Percentiles rank a stretch among this genome's conserved stretches.
Evolutionary conservation across 2,797 vertebrate genomes (phyloP).

Genomic region (Cercopithecus petaurista): DNA sequence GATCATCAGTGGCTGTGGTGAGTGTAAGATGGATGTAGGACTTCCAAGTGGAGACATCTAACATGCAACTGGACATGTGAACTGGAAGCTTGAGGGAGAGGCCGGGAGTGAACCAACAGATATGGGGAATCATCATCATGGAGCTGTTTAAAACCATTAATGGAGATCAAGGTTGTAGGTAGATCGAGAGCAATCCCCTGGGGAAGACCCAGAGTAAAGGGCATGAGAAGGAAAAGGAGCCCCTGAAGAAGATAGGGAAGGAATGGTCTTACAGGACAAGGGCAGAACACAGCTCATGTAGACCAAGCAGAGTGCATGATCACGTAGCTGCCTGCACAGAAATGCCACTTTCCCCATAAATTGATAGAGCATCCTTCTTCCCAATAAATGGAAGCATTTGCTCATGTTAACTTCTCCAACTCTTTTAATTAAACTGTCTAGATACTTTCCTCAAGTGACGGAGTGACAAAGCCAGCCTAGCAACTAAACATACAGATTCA

Average conservation of each 20-base stretch:
- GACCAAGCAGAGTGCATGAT: too few species aligned
- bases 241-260: not conserved
- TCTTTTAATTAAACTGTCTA: not conserved
- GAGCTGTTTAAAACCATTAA: not conserved
- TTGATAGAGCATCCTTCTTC: not conserved
- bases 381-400: not conserved
- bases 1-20: not conserved
- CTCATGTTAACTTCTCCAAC: not conserved
- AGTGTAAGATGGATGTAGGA: not conserved
- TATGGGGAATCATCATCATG: not conserved
- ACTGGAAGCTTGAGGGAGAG: not conserved
- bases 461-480: not conserved
- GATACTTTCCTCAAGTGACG: not conserved
- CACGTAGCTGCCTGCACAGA: not conserved
- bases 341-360: not conserved
- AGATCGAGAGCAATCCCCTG: not conserved
- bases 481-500: not conserved
- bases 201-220: not conserved
- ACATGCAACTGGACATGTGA: not conserved
- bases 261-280: not conserved
- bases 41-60: not conserved
- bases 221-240: not conserved
- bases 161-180: not conserved
- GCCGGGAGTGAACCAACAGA: not conserved
- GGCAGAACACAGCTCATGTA: fast-evolving